Conservation (phyloP, 2,113 vertebrate genomes). For the Notarius lentiginosus region DNA sequence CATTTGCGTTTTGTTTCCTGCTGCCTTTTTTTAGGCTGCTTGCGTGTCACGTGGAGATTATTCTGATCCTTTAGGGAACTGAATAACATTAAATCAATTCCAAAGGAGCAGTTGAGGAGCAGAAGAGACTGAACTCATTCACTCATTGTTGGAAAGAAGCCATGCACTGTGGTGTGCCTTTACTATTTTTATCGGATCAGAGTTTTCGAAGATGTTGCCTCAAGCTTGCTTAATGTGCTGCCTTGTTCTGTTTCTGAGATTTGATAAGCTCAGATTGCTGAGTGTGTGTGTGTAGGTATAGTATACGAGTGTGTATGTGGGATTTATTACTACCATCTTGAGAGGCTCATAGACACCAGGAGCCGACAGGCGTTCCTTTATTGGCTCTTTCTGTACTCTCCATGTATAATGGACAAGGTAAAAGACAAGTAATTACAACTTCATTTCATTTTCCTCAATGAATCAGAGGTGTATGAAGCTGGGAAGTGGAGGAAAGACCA, state of each 20-base stretch:
- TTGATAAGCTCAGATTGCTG: conserved; percentile 28
- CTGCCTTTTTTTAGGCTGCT: conserved; percentile 3
- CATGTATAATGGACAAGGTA: not conserved
- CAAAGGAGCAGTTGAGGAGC: not conserved
- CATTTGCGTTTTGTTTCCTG: not conserved
- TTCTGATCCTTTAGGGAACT: conserved; percentile 23
- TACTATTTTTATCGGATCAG: conserved; percentile 12
- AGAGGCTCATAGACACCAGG: not conserved
- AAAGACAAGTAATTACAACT: conserved; percentile 31
- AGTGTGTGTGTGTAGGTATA: not conserved
- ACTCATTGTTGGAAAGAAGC: not conserved
- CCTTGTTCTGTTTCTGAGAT: conserved; percentile 2
- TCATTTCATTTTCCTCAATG: conserved; percentile 37
- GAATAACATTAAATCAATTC: conserved; percentile 19
- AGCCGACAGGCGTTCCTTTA: not conserved
- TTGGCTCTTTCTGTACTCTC: not conserved
- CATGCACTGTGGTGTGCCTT: not conserved
- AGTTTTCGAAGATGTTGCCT: conserved; percentile 12
- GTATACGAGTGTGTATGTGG: not conserved
- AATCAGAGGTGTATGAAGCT: conserved; percentile 27
- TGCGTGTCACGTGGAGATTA: conserved; percentile 11
- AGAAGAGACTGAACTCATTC: conserved; percentile 1
- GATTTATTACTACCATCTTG: not conserved
- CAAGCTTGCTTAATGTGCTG: not conserved
- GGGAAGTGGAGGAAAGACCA: not conserved